Base-by-base conservation (phyloP, 1,140 invertebrate genomes). In the Zaprionus kolodkinae region DNA sequence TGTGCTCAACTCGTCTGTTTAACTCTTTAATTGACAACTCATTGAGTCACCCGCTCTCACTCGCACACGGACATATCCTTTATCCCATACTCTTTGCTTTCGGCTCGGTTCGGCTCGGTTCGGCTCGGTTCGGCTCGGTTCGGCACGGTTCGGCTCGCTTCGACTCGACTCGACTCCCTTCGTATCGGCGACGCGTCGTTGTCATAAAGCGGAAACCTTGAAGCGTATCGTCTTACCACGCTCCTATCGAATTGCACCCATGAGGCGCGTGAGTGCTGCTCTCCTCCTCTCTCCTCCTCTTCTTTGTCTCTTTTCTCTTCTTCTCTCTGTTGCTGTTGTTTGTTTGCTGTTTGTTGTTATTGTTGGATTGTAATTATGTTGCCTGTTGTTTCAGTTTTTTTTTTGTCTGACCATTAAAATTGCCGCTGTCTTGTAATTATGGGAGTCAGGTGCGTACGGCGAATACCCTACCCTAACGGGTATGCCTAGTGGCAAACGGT, bases 171-270 rank as follows among this genome's bases (percentile, higher is more conserved):
- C 25, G 21, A 9, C 30, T 57, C 13, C 36, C 30, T 63, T 57
- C 50, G 73, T 13, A 75, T 55, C 55, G 72, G 21, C 63, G 57
- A 56, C 17, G 56, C 40, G 62, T 62, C 69, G 78, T 67, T 76
- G 78, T 75, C 75, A 81, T 73, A 78, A 68, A 74, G 86, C 85
- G 86, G 78, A 85, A 89, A 72, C 85, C 85, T 89, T 89, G 81
- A 89, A 89, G 85, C 76, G 70, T 89, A 89, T 89, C 86, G 67
- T 56, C 72, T 89, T 89, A 75, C 85, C 68, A 73, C 59, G 72
- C 69, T 72, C 72, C 75, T 88, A 84, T 88, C 81, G 48, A 72
- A 60, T 88, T 69, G 85, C 84, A 81, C 71, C 81, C 84, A 84
- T 81, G 70, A 69, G 66, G 70, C 66, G 56, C 55, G 74, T 67